These are phyloP conservation scores for Lucilia cuprina DNA, from an alignment of 1,140 invertebrate genomes.

Conservation along the genomic window DNA sequence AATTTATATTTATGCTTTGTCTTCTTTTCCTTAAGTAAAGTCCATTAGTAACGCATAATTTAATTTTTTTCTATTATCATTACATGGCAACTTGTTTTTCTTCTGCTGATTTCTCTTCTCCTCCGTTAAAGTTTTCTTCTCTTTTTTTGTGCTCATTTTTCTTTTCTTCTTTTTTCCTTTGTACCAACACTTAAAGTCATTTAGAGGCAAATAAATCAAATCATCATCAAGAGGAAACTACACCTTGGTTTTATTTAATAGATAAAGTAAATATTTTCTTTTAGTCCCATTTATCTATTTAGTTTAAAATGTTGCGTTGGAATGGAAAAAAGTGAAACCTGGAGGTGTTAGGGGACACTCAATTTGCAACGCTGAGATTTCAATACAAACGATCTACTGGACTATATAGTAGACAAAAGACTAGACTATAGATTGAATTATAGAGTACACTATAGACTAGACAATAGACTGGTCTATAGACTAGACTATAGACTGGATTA, in stretches of 20 bases:
- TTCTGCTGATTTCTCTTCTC: background rate
- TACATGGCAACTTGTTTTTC: background rate
- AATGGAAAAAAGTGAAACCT: too few relatives aligned
- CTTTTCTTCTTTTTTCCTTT: background rate
- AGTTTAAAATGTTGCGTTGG: too few relatives aligned
- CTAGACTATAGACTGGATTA: too few relatives aligned
- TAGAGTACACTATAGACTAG: too few relatives aligned
- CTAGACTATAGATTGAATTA: too few relatives aligned
- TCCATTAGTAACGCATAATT: slow-evolving; percentile 14
- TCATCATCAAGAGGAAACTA: background rate
- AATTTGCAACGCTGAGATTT: too few relatives aligned
- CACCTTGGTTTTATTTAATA: background rate
- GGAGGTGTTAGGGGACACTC: too few relatives aligned
- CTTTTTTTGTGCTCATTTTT: background rate
- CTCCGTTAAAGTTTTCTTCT: background rate
- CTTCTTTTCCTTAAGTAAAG: background rate
- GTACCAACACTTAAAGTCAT: background rate
- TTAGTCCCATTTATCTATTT: too few relatives aligned
- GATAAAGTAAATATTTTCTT: background rate
- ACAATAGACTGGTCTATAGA: too few relatives aligned
- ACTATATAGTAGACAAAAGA: too few relatives aligned
- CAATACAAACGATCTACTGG: too few relatives aligned
- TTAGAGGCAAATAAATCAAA: slow-evolving; percentile 12
- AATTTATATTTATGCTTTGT: background rate
- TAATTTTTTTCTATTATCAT: background rate